Base-by-base conservation (phyloP, 1,140 invertebrate species). In the Vanessa atalanta region DNA sequence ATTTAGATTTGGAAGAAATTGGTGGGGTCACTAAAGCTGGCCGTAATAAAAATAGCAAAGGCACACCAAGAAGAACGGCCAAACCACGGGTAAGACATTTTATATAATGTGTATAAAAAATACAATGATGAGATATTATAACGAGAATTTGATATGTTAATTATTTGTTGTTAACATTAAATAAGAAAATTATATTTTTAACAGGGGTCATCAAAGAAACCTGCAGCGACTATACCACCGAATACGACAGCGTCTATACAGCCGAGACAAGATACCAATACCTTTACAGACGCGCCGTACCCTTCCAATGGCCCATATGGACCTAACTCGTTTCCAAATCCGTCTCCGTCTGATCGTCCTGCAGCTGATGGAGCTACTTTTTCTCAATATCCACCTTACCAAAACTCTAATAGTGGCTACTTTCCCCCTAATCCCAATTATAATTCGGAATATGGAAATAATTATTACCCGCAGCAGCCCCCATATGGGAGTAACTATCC, bases 1-100 rank as follows among this genome's bases (percentile, higher is more conserved):
- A 99, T 93, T 94, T 99, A 81, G 98, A 99, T 88, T 95, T 95
- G 78, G 95, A 96, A 73, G 94, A 95, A 66, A 90, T 94, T 50
- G 89, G 93, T 50, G 89, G 90, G 6, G 85, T 93, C 7, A 87
- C 89, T 13, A 93, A 94, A 78, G 87, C 88, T 63, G 85, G 91
- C 2, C 84, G 87, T 3, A 79, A 86, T 13, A 83, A 80, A 73
- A 86, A 83, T 16, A 81, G 70, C 76, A 79, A 88, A 76, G 75
- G 79, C 61, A 64, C 80, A 60, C 72, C 78, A n/a, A 82, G 78
- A 77, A 76, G 83, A 23, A 65, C 82, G 1, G 77, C 76, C 20
- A 88, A 89, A 79, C 80, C 88, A 43, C 70, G 88, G 75, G 91
- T 92, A 8, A 61, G 57, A 37, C 8, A 37, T 37, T 37, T 15